Conservation (phyloP, 2,888 invertebrate species). For the Drosophila leonis region DNA sequence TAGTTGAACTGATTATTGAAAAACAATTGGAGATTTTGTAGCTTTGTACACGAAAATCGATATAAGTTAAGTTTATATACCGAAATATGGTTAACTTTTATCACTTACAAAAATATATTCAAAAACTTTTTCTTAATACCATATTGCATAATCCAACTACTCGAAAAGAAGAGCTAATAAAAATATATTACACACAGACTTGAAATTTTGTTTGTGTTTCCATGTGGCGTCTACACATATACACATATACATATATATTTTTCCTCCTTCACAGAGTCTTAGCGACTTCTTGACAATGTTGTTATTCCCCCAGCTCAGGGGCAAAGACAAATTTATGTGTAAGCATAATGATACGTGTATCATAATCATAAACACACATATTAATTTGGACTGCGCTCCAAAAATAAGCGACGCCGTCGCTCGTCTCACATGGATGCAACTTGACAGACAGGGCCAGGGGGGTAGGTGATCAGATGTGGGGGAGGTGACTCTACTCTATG, state of each 20-base stretch:
- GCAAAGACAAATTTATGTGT: slow-evolving; percentile 51
- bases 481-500: slow-evolving; percentile 2
- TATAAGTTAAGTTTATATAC: no score
- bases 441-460: slow-evolving; percentile 31
- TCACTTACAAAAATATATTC: neutral
- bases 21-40: neutral
- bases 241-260: neutral
- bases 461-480: slow-evolving; percentile 7
- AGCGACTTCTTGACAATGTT: slow-evolving; percentile 46
- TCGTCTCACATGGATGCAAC: slow-evolving; percentile 76
- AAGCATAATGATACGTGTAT: slow-evolving; percentile 70
- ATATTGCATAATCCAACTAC: slow-evolving; percentile 1
- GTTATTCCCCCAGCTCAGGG: slow-evolving; percentile 37
- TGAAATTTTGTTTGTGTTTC: neutral
- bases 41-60: no score
- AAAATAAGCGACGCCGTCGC: slow-evolving; percentile 70
- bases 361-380: slow-evolving; percentile 79
- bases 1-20: neutral
- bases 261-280: slow-evolving; percentile 11
- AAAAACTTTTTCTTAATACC: neutral
- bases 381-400: slow-evolving; percentile 78
- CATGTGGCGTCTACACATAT: neutral
- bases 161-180: slow-evolving; percentile 2
- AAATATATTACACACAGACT: neutral
- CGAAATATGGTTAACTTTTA: neutral